Evolutionary conservation across 1,140 invertebrate species (phyloP), one percentile per base, ranked within the genome.

Genomic region (Pararge aegeria): DNA sequence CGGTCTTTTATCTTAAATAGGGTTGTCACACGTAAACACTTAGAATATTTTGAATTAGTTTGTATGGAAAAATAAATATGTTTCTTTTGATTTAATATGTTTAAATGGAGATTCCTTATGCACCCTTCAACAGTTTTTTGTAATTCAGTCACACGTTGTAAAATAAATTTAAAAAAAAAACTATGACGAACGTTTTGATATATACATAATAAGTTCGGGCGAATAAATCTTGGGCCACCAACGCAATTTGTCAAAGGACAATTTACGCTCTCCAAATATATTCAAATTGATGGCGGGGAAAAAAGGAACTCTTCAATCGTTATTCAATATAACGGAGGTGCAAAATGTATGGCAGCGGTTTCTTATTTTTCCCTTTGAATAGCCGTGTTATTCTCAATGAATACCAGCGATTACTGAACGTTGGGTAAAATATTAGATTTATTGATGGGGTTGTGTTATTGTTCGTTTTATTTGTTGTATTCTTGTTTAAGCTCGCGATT

Each of bases 221-320:
- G 13, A 10, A 34, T 42, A 54, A 54, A 54, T 54, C 38, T 29
- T 20, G 37, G 37, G 52, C n/a, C 40, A 54, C 27, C 37, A 29
- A 29, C 20, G 34, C 52, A 54, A 54, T 54, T 20, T 54, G 52
- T 54, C 52, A 54, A 42, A 54, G 37, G 37, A 42, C 52, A 54
- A 54, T 54, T 54, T 54, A 21, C 13, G 30, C 12, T 21, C 52
- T 13, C 38, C n/a, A 29, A 54, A 54, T 54, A 42, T 42, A 42
- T 54, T 54, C 52, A 54, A 42, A 54, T 42, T 54, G 52, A 54
- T 40, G 52, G 20, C 52, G 24, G 19, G 21, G 21, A 18, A 54
- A 54, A 42, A 42, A n/a, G n/a, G 20, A 42, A 42, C 40, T 42
- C 52, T 15, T 42, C 52, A 27, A 40, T 42, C 34, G 16, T 42